phyloP scores from a whole-genome alignment of 2,888 invertebrate genomes.

The Phlogophora meticulosa region DNA sequence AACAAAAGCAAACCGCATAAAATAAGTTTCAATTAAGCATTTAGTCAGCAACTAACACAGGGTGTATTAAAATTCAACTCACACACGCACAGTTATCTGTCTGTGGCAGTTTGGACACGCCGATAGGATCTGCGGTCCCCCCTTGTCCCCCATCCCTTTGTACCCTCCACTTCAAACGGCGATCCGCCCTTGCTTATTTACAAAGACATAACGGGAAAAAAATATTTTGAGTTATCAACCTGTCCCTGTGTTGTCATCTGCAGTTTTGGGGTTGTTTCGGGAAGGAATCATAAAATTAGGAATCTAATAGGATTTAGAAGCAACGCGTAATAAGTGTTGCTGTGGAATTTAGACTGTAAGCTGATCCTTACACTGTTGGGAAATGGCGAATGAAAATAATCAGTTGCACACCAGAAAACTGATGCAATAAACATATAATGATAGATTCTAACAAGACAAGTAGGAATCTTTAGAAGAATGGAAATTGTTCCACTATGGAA shows the following conservation, averaged over 20 bases:
- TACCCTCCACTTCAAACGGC: constrained; percentile 83
- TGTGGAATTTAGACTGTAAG: no score
- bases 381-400: no score
- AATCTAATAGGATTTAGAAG: not conserved
- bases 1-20: constrained; percentile 44
- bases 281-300: constrained; percentile 10
- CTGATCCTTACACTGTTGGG: no score
- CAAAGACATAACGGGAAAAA: constrained; percentile 77
- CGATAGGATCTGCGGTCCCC: constrained; percentile 83
- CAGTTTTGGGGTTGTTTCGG: constrained; percentile 40
- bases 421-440: no score
- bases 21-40: constrained; percentile 77
- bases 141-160: constrained; percentile 76
- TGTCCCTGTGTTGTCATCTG: constrained; percentile 68
- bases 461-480: not conserved
- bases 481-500: no score
- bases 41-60: constrained; percentile 73
- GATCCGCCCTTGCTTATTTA: constrained; percentile 80
- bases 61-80: constrained; percentile 84
- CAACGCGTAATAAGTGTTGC: not conserved
- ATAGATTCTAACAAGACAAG: not conserved
- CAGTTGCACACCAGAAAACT: no score
- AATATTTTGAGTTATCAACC: constrained; percentile 77
- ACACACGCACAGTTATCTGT: constrained; percentile 85
- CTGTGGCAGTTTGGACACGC: constrained; percentile 86